A percentile compares a stretch with the other conserved stretches of the same genome.
Conservation (phyloP, 2,888 invertebrate species). For the Vannuccia rotundouncinata region DNA sequence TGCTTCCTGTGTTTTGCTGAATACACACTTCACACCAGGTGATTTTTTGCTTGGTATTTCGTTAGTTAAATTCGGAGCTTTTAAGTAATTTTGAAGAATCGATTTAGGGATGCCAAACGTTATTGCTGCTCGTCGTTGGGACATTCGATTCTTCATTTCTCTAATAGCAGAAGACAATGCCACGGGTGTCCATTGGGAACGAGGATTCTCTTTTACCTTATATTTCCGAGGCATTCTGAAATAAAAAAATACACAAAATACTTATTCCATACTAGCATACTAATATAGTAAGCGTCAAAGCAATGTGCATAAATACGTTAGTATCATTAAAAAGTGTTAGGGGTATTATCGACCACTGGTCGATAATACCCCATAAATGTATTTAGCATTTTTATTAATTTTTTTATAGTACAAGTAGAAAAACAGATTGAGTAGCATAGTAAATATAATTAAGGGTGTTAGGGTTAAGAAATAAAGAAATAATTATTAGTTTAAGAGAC, state of each 20-base stretch:
- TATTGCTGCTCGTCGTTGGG: not conserved
- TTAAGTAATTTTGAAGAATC: not conserved
- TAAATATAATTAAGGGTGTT: not conserved
- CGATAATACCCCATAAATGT: not conserved
- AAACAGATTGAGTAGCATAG: not conserved
- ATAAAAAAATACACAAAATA: conserved; percentile 9
- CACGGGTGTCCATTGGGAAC: conserved; percentile 8
- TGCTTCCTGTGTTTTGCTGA: not conserved
- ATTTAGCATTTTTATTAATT: not conserved
- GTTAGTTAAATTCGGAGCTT: not conserved
- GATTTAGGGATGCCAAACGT: not conserved
- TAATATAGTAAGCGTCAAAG: not conserved
- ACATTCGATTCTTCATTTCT: not conserved
- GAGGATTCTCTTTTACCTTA: not conserved
- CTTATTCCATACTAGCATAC: conserved; percentile 3
- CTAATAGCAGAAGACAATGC: not conserved
- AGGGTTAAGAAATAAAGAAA: too few relatives aligned
- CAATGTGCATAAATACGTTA: not conserved
- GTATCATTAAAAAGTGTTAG: not conserved
- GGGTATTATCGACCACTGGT: not conserved
- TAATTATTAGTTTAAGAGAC: not conserved
- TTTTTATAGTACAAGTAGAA: not conserved
- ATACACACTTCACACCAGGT: conserved; percentile 6
- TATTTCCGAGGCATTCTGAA: conserved; percentile 9
- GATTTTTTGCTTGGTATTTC: not conserved